These are phyloP conservation scores for Panorpa germanica DNA, from an alignment of 2,888 invertebrate species.

Conservation along the genomic window DNA sequence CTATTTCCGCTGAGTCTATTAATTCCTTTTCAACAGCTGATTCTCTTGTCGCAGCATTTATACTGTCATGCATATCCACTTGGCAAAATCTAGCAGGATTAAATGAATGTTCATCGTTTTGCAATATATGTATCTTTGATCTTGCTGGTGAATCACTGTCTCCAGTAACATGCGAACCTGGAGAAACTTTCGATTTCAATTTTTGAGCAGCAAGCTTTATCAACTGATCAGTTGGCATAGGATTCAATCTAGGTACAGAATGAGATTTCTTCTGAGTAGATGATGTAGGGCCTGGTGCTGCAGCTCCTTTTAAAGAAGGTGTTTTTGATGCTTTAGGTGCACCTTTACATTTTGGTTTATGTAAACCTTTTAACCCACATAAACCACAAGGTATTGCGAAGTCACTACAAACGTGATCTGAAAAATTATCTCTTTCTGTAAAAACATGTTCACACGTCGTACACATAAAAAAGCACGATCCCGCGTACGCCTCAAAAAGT, in stretches of 20 bases:
- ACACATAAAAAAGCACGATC: slow-evolving; percentile 58
- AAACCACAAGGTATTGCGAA: slow-evolving; percentile 21
- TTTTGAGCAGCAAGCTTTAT: too few relatives aligned
- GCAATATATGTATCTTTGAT: too few relatives aligned
- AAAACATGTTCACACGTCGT: slow-evolving; percentile 65
- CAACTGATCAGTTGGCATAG: too few relatives aligned
- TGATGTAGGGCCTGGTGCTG: too few relatives aligned
- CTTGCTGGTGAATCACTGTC: slow-evolving; percentile 4
- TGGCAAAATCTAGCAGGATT: too few relatives aligned
- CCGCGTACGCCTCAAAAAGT: slow-evolving; percentile 41
- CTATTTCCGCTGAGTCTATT: slow-evolving; percentile 11
- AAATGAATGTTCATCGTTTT: too few relatives aligned
- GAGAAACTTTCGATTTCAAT: too few relatives aligned
- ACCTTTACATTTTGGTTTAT: slow-evolving; percentile 20
- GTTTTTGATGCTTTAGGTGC: slow-evolving; percentile 6
- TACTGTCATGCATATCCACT: slow-evolving; percentile 6
- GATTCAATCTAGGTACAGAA: too few relatives aligned
- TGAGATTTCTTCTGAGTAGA: too few relatives aligned
- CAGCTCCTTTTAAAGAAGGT: slow-evolving; percentile 6
- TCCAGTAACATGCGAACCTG: too few relatives aligned
- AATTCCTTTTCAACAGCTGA: slow-evolving; percentile 8
- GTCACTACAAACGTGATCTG: slow-evolving; percentile 44
- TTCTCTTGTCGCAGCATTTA: not conserved
- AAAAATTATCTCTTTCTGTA: slow-evolving; percentile 55
- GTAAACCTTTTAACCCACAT: slow-evolving; percentile 22